Conservation (phyloP, 2,888 invertebrate genomes). For the Pyrrhia umbra region DNA sequence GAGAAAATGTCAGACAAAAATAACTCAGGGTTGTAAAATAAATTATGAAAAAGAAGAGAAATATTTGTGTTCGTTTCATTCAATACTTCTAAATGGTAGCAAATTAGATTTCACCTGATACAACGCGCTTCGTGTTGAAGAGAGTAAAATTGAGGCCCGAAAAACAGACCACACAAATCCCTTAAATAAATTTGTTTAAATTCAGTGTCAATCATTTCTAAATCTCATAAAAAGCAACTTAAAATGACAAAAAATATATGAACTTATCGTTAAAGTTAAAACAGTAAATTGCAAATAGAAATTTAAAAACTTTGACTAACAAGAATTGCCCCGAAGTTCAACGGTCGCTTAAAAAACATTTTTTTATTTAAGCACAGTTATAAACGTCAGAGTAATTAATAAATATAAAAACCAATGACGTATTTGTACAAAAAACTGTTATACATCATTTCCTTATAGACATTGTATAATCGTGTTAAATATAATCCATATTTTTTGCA, state of each 20-base stretch:
- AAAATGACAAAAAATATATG: neutral
- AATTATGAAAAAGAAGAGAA: too few species aligned
- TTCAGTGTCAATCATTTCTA: neutral
- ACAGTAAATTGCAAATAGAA: neutral
- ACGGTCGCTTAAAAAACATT: neutral
- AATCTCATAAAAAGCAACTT: neutral
- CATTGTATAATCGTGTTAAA: constrained; percentile 26
- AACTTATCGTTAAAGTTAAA: neutral
- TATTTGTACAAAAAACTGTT: constrained; percentile 26
- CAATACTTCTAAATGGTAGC: too few species aligned
- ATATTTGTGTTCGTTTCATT: too few species aligned
- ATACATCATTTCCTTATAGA: constrained; percentile 46
- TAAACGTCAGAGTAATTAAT: neutral
- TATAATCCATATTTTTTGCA: constrained; percentile 52
- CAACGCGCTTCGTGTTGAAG: too few species aligned
- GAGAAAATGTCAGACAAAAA: neutral
- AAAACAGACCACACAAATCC: too few species aligned
- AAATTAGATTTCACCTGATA: too few species aligned
- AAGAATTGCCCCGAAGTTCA: neutral
- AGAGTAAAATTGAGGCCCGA: too few species aligned
- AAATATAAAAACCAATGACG: neutral
- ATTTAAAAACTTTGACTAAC: neutral
- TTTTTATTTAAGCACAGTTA: neutral
- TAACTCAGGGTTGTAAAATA: neutral
- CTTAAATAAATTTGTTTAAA: too few species aligned